Evolutionary conservation across 2,888 invertebrate species (phyloP).

Genomic region (Eustalomyia histrio): DNA sequence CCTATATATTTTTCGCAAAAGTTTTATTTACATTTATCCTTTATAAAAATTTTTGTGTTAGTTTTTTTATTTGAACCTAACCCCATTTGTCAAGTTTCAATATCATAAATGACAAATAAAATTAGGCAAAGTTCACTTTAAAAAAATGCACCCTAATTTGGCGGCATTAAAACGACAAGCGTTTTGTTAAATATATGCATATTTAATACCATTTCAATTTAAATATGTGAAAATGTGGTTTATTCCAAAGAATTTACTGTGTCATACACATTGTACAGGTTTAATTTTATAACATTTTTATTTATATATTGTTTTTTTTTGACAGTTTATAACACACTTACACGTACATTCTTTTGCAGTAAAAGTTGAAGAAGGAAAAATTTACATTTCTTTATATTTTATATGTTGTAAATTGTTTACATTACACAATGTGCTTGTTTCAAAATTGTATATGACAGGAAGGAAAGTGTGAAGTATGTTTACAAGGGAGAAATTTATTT

Average conservation of each 20-base stretch:
- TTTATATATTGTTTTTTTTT: constrained; percentile 4
- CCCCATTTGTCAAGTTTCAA: constrained; percentile 7
- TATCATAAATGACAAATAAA: not conserved
- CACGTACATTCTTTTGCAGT: constrained; percentile 18
- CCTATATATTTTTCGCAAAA: too few species aligned
- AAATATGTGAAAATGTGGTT: constrained; percentile 10
- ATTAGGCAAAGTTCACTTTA: not conserved
- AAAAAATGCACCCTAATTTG: constrained; percentile 15
- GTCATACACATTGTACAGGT: not conserved
- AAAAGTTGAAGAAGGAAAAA: constrained; percentile 21
- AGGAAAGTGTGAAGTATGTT: not conserved
- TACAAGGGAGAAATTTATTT: not conserved
- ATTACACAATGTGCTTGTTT: constrained; percentile 30
- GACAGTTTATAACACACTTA: constrained; percentile 34
- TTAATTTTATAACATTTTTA: constrained; percentile 4
- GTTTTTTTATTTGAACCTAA: not conserved
- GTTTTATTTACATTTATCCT: not conserved
- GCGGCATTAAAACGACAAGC: not conserved
- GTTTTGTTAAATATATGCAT: constrained; percentile 14
- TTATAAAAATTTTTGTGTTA: not conserved
- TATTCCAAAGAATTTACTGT: constrained; percentile 35
- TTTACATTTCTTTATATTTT: constrained; percentile 31
- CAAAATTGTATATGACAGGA: constrained; percentile 7
- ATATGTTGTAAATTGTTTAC: constrained; percentile 33
- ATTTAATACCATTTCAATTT: constrained; percentile 23